Evolutionary conservation across 2,113 vertebrate species (phyloP).

Genomic region (Pterocles orientalis): DNA sequence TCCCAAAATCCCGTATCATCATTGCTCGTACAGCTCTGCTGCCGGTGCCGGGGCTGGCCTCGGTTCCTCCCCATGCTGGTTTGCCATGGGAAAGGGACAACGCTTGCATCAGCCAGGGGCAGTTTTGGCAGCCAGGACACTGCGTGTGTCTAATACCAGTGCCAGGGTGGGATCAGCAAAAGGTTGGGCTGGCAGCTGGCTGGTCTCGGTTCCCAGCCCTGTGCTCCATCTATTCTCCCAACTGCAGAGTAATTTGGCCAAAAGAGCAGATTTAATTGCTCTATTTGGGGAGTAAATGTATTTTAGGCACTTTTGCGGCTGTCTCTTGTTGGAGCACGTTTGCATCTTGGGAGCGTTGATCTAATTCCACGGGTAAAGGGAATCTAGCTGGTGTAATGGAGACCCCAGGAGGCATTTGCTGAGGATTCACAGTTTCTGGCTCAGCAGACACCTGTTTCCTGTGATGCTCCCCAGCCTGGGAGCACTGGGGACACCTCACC

Average conservation of each 20-base stretch:
- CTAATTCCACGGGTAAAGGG: neutral
- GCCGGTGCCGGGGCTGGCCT: neutral
- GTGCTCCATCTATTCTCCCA: neutral
- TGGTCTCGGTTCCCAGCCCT: neutral
- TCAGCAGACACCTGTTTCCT: neutral
- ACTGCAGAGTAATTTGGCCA: neutral
- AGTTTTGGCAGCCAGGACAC: neutral
- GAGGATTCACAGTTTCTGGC: neutral
- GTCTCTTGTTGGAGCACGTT: neutral
- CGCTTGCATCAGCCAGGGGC: neutral
- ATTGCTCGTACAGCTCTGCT: neutral
- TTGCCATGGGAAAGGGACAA: neutral
- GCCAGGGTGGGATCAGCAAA: neutral
- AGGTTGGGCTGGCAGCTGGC: neutral
- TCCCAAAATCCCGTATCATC: fast-evolving
- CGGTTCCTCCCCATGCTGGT: neutral
- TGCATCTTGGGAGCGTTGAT: neutral
- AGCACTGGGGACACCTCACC: fast-evolving
- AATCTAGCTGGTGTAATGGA: neutral
- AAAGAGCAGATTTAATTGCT: neutral
- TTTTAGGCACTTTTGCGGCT: neutral
- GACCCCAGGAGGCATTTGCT: neutral
- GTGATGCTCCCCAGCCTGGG: neutral
- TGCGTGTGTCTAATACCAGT: neutral
- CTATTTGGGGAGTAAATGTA: neutral